Evolutionary conservation across 2,888 invertebrate genomes (phyloP).

Genomic region (Thymelicus acteon): DNA sequence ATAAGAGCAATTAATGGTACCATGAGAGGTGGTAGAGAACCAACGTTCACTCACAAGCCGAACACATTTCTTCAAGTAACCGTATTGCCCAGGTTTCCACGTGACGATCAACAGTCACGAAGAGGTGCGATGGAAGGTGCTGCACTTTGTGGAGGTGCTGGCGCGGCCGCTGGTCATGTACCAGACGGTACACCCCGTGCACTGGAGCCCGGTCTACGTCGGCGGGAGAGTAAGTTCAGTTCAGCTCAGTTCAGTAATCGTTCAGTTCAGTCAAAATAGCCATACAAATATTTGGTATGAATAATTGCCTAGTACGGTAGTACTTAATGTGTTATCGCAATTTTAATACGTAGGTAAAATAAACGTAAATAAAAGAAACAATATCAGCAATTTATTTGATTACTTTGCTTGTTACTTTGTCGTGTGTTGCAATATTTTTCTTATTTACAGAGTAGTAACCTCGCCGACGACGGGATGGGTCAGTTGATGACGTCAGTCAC

Average conservation of each 20-base stretch:
- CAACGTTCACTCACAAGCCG: too few relatives aligned
- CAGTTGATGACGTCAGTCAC: constrained; percentile 97
- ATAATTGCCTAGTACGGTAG: too few relatives aligned
- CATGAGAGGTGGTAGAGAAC: too few relatives aligned
- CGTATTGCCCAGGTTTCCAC: constrained; percentile 89
- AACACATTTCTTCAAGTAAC: too few relatives aligned
- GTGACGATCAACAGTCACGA: constrained; percentile 94
- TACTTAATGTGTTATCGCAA: too few relatives aligned
- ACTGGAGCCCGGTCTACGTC: constrained; percentile 97
- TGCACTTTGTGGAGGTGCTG: constrained; percentile 97
- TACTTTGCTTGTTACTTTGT: too few relatives aligned
- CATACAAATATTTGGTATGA: too few relatives aligned
- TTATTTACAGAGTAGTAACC: constrained; percentile 86
- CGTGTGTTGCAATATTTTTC: constrained; percentile 7
- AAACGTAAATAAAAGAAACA: too few relatives aligned
- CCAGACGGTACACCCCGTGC: constrained; percentile 94
- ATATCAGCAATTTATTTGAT: too few relatives aligned
- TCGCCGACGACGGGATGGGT: constrained; percentile 88
- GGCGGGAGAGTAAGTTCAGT: constrained; percentile 88
- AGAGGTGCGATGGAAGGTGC: constrained; percentile 95
- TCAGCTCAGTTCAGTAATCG: background rate
- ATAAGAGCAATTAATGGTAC: too few relatives aligned
- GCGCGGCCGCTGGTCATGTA: constrained; percentile 98
- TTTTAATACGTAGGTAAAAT: too few relatives aligned
- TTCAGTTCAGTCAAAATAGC: too few relatives aligned